A percentile compares a stretch with the other conserved stretches of the same genome.
These are phyloP conservation scores for Aporrectodea caliginosa DNA, from an alignment of 1,140 invertebrate species.

Conservation along the genomic window DNA sequence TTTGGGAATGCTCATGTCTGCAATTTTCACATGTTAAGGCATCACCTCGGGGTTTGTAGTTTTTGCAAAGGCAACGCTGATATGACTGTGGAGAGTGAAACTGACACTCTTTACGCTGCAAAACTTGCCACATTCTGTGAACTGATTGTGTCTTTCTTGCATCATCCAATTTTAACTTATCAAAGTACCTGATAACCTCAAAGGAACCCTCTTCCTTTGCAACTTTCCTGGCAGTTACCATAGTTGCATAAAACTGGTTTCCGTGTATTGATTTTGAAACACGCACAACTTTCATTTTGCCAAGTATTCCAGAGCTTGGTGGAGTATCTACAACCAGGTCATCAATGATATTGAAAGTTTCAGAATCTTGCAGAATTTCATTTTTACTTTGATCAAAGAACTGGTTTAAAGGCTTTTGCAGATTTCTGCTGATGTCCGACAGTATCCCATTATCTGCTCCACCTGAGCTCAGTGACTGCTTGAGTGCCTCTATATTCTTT, in stretches of 20 bases:
- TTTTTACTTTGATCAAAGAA: not conserved
- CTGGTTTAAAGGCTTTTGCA: not conserved
- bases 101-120: not conserved
- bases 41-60: not conserved
- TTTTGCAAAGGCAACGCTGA: not conserved
- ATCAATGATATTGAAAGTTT: not conserved
- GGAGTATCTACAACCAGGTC: not conserved
- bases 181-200: not conserved
- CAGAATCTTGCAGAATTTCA: not conserved
- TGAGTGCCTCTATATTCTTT: not conserved
- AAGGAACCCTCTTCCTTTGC: not conserved
- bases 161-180: not conserved
- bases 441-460: not conserved
- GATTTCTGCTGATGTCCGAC: slow-evolving; percentile 2
- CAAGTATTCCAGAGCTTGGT: not conserved
- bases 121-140: not conserved
- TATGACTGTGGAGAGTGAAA: not conserved
- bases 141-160: not conserved
- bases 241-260: not conserved
- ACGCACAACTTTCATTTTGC: not conserved
- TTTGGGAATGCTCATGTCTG: not conserved
- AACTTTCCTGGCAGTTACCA: not conserved
- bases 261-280: not conserved
- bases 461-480: not conserved
- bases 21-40: not conserved